phyloP scores from a whole-genome alignment of 2,113 vertebrate genomes.

The Prolemur simus region DNA sequence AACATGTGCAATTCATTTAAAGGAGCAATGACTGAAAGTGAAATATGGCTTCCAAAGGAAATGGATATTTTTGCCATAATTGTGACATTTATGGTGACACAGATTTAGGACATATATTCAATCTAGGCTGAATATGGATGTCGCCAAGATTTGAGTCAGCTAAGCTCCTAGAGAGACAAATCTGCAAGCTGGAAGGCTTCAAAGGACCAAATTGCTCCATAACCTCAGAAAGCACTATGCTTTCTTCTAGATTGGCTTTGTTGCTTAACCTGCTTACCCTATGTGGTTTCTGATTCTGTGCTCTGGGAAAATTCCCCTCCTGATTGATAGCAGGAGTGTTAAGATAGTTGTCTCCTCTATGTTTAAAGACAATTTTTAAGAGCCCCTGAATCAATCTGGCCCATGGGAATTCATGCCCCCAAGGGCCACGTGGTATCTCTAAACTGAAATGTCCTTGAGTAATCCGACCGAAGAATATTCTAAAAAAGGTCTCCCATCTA shows the following conservation, averaged over 20 bases:
- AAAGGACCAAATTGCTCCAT: constrained; percentile 6
- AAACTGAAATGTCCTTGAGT: constrained; percentile 50
- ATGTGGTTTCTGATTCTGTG: not conserved
- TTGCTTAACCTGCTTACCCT: not conserved
- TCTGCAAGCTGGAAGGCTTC: constrained; percentile 39
- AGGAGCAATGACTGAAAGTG: constrained; percentile 55
- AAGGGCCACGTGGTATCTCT: not conserved
- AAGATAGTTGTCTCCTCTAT: not conserved
- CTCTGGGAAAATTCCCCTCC: not conserved
- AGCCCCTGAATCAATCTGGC: not conserved
- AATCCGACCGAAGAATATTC: constrained; percentile 50
- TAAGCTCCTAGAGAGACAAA: constrained; percentile 34
- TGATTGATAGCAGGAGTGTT: not conserved
- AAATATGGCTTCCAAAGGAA: constrained; percentile 51
- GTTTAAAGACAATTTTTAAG: constrained; percentile 46
- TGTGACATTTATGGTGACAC: constrained; percentile 65
- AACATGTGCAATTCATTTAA: constrained; percentile 49
- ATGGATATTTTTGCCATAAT: constrained; percentile 55
- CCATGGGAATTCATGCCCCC: not conserved
- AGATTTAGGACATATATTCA: constrained; percentile 62
- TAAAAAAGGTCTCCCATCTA: constrained; percentile 16
- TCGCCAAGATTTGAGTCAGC: constrained; percentile 51
- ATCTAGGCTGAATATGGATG: constrained; percentile 18
- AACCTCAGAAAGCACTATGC: constrained; percentile 30
- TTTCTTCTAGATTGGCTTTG: constrained; percentile 20